Conservation (phyloP, 2,113 vertebrate species). For the Etheostoma cragini region DNA sequence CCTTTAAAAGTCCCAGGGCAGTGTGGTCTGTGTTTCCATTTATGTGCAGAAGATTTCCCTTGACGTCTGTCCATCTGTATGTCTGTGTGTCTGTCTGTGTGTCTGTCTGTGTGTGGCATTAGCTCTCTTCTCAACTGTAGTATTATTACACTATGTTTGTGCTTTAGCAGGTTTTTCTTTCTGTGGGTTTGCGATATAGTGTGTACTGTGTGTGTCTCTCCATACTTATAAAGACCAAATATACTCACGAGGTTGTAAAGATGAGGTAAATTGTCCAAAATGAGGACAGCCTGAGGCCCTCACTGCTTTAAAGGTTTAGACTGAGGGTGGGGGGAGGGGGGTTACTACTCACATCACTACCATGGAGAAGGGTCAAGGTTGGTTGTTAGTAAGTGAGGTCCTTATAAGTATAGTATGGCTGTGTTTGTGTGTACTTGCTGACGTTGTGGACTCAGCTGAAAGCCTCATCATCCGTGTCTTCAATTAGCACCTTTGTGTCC, state of each 20-base stretch:
- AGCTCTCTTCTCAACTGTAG: conserved; percentile 52
- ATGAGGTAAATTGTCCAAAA: conserved; percentile 53
- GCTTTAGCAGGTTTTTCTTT: conserved; percentile 65
- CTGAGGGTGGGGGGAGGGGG: conserved; percentile 2
- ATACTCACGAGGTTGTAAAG: conserved; percentile 12
- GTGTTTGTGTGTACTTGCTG: conserved; percentile 28
- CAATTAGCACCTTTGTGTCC: conserved; percentile 98
- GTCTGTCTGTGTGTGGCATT: conserved; percentile 45
- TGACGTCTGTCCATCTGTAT: conserved; percentile 27
- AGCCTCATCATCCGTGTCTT: conserved; percentile 96
- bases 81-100: conserved; percentile 49
- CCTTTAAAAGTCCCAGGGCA: conserved; percentile 73
- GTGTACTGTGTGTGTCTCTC: conserved; percentile 49
- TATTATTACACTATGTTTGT: conserved; percentile 66
- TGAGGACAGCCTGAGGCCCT: conserved; percentile 23
- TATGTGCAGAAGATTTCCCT: conserved; percentile 49
- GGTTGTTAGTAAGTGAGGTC: conserved; percentile 45
- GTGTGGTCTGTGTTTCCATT: conserved; percentile 58
- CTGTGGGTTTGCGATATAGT: conserved; percentile 45
- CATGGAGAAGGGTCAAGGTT: conserved; percentile 31
- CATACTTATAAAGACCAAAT: conserved; percentile 70
- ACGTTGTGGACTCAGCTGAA: conserved; percentile 89
- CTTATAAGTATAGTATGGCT: conserved; percentile 61
- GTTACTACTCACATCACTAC: neutral
- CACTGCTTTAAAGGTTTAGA: conserved; percentile 44